Evolutionary conservation across 1,140 invertebrate genomes (phyloP), one percentile per base, ranked within the genome.

Genomic region (Zaprionus africanus): DNA sequence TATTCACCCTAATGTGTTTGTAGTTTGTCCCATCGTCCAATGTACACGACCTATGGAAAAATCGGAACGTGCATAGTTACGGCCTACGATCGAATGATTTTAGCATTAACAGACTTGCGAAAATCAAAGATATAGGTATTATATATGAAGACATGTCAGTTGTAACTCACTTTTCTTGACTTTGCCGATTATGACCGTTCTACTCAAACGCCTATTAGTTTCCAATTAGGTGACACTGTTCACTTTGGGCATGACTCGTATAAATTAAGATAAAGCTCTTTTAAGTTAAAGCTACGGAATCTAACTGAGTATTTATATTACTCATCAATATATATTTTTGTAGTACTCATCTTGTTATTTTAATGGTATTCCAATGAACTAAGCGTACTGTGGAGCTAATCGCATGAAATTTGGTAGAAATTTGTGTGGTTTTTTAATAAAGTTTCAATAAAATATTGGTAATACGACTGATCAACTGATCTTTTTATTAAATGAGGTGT

Each of bases 21-120:
- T 77, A 73, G 54, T 76, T 73, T 51, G 63, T 11, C 57, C 63
- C n/a, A 22, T 57, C 43, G 75, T 74, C 61, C 75, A 77, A 77
- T 77, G 75, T 74, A 26, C 64, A 67, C 34, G 46, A 22, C 34
- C 24, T 12, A 22, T 11, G 22, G 34, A 12, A 64, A 54, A 64
- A 17, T 5, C 4, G 56, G 31, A 67, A 49, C 17, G 34, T 17
- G 24, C 51, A 12, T 26, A 46, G n/a, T 56, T 60, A 76, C 57
- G 26, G 64, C 15, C 56, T 36, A 53, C 28, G 38, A n/a, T 19
- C 43, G 34, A 61, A 4, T 0, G 13, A 15, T 38, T 38, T 77
- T 53, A 26, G 31, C 46, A 59, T 56, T 57, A 34, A 49, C 66
- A 62, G 22, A 22, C 5, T 15, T 5, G 13, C n/a, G 4, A 51